Base-by-base conservation (phyloP, 2,113 vertebrate genomes). In the Stigmatopora argus region DNA sequence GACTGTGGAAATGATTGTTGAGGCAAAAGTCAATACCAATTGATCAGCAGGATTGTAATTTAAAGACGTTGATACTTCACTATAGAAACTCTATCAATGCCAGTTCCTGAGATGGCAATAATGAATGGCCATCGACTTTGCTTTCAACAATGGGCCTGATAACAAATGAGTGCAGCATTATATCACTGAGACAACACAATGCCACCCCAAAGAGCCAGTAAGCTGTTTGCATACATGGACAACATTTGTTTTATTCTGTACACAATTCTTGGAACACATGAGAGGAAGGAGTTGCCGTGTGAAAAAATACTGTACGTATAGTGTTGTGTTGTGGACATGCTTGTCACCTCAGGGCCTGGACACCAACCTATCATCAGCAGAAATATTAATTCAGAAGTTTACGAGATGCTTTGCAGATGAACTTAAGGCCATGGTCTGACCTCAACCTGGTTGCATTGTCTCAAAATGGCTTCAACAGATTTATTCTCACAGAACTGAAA, bases 41-140 rank as follows among this genome's bases (percentile, higher is more conserved):
- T 61, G 66, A 77, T 77, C 53, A 12, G 61, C 62, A 62, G 18
- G n/a, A n/a, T 57, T 77, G 63, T 71, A 57, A 68, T 65, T 59
- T 44, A 45, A 60, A 73, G 38, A 66, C 73, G 51, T 71, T 66
- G 66, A 65, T 67, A 47, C 55, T 61, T 21, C 59, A 61, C 8
- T 53, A 47, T 66, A 18, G 44, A 62, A 64, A 62, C 8, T 15
- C 9, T 45, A 51, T 35, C 47, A 65, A 69, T 57, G 51, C 44
- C 59, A 67, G 58, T 17, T 12, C 52, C 31, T 18, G 35, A 65
- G 49, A 62, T 44, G 66, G 41, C 23, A n/a, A 35, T 46, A 51
- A 49, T 5, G 15, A 55, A 61, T 53, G 23, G 23, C 67, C n/a
- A 67, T 67, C 53, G 61, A 68, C 38, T 66, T 64, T 61, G 52